phyloP scores from a whole-genome alignment of 2,797 vertebrate species.

The Alcedo quadribrachys region DNA sequence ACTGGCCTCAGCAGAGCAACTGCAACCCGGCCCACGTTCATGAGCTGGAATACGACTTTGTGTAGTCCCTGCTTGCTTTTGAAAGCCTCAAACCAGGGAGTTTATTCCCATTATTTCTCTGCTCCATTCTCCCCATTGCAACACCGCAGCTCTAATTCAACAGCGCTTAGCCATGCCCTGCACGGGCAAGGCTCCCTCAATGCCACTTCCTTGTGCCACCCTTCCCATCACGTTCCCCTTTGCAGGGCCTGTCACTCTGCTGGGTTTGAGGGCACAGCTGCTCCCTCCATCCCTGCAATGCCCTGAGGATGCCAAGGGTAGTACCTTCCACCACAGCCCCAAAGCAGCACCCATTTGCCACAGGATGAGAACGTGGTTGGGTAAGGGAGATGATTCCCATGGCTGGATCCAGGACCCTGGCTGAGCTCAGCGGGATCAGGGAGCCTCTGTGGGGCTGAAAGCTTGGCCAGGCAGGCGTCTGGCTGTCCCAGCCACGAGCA shows the following conservation, averaged over 20 bases:
- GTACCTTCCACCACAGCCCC: not conserved
- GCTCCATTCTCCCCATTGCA: not conserved
- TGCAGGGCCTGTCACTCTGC: not conserved
- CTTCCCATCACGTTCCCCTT: not conserved
- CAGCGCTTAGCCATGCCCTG: not conserved
- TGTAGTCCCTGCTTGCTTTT: not conserved
- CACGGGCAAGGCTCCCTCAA: not conserved
- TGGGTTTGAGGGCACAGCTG: rapidly evolving
- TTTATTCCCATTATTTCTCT: not conserved
- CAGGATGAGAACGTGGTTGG: not conserved
- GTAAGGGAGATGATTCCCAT: not conserved
- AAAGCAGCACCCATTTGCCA: not conserved
- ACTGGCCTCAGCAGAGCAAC: not conserved
- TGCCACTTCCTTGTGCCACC: not conserved
- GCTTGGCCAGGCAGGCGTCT: not conserved
- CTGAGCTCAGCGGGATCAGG: not conserved
- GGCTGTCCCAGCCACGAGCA: not conserved
- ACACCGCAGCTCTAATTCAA: not conserved
- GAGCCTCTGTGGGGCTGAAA: not conserved
- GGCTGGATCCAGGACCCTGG: not conserved
- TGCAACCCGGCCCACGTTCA: not conserved
- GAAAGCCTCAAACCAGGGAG: rapidly evolving
- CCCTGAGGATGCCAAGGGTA: rapidly evolving
- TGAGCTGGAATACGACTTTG: rapidly evolving
- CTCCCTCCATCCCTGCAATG: not conserved